Evolutionary conservation across 1,140 invertebrate species (phyloP).

Genomic region (Metopolophium dirhodum): DNA sequence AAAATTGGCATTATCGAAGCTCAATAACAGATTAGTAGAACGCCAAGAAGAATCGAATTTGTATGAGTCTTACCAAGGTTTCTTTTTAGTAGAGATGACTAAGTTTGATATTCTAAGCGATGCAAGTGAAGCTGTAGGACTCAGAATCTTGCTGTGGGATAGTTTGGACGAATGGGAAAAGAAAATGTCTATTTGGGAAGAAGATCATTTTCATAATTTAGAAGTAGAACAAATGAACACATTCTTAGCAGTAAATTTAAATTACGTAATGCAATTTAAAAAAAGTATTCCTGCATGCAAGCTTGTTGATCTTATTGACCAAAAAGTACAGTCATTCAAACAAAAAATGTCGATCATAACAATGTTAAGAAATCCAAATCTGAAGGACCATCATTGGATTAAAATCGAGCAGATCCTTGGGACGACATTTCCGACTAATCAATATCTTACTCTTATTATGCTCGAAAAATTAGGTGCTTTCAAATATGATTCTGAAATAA

Average conservation of each 20-base stretch:
- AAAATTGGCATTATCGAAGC: slow-evolving; percentile 68
- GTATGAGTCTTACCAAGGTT: slow-evolving; percentile 63
- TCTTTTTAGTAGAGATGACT: slow-evolving; percentile 10
- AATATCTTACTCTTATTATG: slow-evolving; percentile 69
- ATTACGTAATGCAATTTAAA: slow-evolving; percentile 46
- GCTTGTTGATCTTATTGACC: slow-evolving; percentile 48
- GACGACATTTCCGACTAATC: slow-evolving; percentile 71
- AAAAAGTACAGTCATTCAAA: slow-evolving; percentile 58
- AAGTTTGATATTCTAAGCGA: slow-evolving; percentile 1
- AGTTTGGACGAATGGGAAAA: slow-evolving; percentile 65
- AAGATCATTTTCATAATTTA: slow-evolving; percentile 52
- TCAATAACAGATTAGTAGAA: slow-evolving; percentile 69
- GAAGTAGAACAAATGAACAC: slow-evolving; percentile 34
- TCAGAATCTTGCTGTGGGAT: slow-evolving; percentile 43
- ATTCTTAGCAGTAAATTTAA: slow-evolving; percentile 35
- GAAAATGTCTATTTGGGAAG: slow-evolving; percentile 12
- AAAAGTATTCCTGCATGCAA: slow-evolving; percentile 35
- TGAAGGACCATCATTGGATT: slow-evolving; percentile 81
- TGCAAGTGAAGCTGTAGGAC: slow-evolving; percentile 38
- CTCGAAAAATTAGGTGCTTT: slow-evolving; percentile 78
- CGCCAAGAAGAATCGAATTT: slow-evolving; percentile 72
- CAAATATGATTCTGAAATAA: slow-evolving; percentile 73
- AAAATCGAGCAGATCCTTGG: slow-evolving; percentile 79
- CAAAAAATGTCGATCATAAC: slow-evolving; percentile 74
- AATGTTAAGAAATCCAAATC: slow-evolving; percentile 76